Percentiles rank a stretch among this genome's conserved stretches.
These are phyloP conservation scores for Struthidea cinerea DNA, from an alignment of 2,113 vertebrate species.

Conservation along the genomic window DNA sequence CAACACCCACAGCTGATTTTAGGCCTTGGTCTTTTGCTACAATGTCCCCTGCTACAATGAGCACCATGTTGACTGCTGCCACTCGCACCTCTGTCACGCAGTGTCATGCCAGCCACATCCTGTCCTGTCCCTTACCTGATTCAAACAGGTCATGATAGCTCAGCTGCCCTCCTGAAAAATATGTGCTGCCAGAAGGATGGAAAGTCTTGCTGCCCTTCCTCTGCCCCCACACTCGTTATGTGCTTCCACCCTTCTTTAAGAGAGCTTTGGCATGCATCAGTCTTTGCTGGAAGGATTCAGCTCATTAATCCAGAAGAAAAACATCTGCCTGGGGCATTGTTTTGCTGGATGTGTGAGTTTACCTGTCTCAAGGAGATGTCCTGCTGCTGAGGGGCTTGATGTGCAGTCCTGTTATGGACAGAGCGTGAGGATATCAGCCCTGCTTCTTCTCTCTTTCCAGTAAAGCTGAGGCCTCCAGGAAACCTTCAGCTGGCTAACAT, in stretches of 20 bases:
- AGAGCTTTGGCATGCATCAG: not conserved
- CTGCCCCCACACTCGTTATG: not conserved
- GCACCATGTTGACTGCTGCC: not conserved
- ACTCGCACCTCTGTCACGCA: not conserved
- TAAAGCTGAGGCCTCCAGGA: slow-evolving; percentile 60
- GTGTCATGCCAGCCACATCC: not conserved
- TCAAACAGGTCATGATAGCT: not conserved
- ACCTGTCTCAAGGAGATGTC: not conserved
- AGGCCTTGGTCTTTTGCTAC: not conserved
- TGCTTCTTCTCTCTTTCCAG: slow-evolving; percentile 29
- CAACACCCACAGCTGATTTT: not conserved
- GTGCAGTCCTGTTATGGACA: not conserved
- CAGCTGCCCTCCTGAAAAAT: not conserved
- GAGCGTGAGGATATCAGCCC: not conserved
- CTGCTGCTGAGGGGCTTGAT: not conserved
- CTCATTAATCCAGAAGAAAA: not conserved
- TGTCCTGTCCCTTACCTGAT: not conserved
- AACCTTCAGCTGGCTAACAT: slow-evolving; percentile 27
- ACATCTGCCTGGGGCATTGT: not conserved
- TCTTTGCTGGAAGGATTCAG: not conserved
- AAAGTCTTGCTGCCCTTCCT: not conserved
- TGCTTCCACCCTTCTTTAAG: not conserved
- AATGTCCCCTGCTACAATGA: not conserved
- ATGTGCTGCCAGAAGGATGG: not conserved
- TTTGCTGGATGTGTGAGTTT: not conserved